Conservation (phyloP, 2,888 invertebrate species). For the Coleophora flavipennella region DNA sequence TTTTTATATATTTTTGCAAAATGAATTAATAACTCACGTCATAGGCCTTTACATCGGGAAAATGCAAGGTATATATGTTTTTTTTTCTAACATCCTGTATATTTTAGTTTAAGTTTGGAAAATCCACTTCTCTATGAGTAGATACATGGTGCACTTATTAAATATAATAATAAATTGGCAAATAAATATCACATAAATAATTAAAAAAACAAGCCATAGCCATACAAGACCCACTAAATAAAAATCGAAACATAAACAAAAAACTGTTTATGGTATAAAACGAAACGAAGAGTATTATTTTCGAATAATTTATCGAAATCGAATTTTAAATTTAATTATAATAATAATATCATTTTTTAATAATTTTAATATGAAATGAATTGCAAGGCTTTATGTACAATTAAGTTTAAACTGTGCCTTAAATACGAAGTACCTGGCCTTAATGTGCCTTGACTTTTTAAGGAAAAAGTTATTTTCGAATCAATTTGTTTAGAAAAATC, state of each 20-base stretch:
- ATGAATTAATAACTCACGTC: too few relatives aligned
- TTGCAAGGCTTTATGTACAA: conserved; percentile 27
- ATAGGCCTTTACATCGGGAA: too few relatives aligned
- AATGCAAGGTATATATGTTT: too few relatives aligned
- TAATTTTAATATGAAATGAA: conserved; percentile 17
- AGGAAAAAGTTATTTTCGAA: conserved; percentile 1
- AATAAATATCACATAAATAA: conserved; percentile 1
- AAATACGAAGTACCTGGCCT: conserved; percentile 30
- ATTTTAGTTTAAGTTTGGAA: conserved; percentile 8
- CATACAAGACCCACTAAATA: too few relatives aligned
- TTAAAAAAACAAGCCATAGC: not conserved
- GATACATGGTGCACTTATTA: conserved; percentile 34
- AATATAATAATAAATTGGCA: conserved; percentile 1
- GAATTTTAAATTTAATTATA: not conserved
- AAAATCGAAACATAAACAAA: too few relatives aligned
- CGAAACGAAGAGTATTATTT: too few relatives aligned
- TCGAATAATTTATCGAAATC: too few relatives aligned
- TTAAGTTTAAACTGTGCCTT: conserved; percentile 35
- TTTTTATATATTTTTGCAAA: too few relatives aligned
- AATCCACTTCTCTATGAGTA: conserved; percentile 29
- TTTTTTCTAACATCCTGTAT: too few relatives aligned
- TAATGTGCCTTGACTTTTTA: conserved; percentile 35
- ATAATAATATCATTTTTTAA: conserved; percentile 7
- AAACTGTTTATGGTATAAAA: too few relatives aligned
- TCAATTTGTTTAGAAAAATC: too few relatives aligned